phyloP scores from a whole-genome alignment of 2,113 vertebrate genomes.

The Bolborhynchus lineola region DNA sequence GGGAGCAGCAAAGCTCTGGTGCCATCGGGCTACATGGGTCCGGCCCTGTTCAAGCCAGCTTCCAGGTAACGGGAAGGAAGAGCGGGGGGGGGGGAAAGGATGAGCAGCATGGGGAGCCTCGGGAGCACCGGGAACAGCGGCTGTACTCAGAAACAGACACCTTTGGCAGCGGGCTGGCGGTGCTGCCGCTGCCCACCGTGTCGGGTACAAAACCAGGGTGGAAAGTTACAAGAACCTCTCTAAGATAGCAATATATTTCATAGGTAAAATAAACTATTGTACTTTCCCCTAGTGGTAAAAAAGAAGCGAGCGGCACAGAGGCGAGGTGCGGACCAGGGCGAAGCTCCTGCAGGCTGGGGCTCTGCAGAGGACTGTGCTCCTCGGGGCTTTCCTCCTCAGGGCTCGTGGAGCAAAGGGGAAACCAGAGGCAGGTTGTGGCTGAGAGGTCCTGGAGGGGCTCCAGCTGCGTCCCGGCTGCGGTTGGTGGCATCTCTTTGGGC shows the following conservation, averaged over 20 bases:
- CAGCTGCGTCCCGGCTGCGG: background rate
- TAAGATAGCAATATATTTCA: conserved; percentile 81
- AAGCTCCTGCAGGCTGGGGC: conserved; percentile 43
- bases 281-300: conserved; percentile 75
- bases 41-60: background rate
- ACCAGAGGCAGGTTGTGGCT: background rate
- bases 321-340: conserved; percentile 65
- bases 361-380: background rate
- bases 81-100: background rate
- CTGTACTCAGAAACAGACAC: conserved; percentile 75
- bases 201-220: conserved; percentile 68
- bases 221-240: conserved; percentile 76
- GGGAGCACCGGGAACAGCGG: background rate
- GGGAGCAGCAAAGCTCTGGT: background rate
- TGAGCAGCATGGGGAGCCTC: background rate
- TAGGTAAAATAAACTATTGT: conserved; percentile 81
- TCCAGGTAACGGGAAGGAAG: background rate
- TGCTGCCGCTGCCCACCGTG: conserved; percentile 7
- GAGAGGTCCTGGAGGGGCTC: background rate
- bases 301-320: conserved; percentile 73
- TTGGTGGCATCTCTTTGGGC: conserved; percentile 46
- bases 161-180: conserved; percentile 25
- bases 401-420: background rate
- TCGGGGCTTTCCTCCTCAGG: background rate
- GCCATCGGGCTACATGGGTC: fast-evolving